phyloP scores from a whole-genome alignment of 2,113 vertebrate species.

The Rousettus leschenaultii region DNA sequence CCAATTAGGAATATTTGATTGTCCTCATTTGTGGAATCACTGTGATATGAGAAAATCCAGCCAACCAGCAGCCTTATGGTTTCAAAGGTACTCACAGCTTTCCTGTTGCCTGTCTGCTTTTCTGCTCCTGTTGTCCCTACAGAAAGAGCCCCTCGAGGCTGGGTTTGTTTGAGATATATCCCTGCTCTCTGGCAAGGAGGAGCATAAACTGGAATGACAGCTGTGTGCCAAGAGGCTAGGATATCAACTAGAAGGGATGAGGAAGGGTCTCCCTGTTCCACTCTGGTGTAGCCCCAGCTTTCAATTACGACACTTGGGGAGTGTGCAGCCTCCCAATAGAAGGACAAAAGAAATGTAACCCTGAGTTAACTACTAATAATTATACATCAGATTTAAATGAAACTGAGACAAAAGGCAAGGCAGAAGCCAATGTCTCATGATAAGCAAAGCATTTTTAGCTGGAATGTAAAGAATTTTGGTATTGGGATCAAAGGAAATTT shows the following conservation, averaged over 20 bases:
- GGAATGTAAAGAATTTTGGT: conserved; percentile 78
- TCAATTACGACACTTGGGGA: neutral
- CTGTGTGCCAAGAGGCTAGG: conserved; percentile 75
- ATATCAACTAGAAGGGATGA: conserved; percentile 60
- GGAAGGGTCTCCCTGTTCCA: conserved; percentile 48
- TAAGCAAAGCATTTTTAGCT: conserved; percentile 52
- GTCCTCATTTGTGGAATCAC: neutral
- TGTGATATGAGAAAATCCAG: conserved; percentile 31
- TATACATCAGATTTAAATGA: conserved; percentile 28
- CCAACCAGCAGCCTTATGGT: conserved; percentile 5
- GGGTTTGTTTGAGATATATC: conserved; percentile 69
- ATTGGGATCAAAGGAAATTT: conserved; percentile 70
- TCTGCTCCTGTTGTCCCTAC: conserved; percentile 55
- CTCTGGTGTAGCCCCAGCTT: conserved; percentile 25
- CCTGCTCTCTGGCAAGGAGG: conserved; percentile 75
- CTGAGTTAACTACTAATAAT: conserved; percentile 47
- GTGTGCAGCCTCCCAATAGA: neutral
- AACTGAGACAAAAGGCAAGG: conserved; percentile 21
- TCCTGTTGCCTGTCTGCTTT: conserved; percentile 34
- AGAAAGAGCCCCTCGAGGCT: conserved; percentile 40
- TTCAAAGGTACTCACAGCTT: conserved; percentile 73
- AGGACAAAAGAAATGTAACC: conserved; percentile 45
- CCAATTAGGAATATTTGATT: neutral
- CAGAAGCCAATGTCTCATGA: conserved; percentile 46
- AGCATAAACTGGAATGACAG: conserved; percentile 77